Evolutionary conservation across 2,113 vertebrate genomes (phyloP).

Genomic region (Nycticryphes semicollaris): DNA sequence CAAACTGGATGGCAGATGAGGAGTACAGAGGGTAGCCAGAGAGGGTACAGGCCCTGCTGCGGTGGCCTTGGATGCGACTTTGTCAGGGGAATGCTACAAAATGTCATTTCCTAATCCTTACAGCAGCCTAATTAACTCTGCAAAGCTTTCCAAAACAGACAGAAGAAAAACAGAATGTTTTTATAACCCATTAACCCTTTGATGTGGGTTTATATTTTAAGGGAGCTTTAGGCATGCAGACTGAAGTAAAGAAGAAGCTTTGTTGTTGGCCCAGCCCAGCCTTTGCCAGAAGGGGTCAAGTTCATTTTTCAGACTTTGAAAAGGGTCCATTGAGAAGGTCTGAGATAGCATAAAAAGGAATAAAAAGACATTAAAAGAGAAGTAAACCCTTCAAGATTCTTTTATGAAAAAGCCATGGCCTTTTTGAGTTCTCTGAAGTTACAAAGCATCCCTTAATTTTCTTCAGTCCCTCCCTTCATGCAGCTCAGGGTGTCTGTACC

Average conservation of each 20-base stretch:
- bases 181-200: background rate
- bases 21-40: background rate
- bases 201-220: background rate
- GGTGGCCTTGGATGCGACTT: accelerated
- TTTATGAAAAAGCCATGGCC: background rate
- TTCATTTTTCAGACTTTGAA: constrained; percentile 10
- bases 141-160: background rate
- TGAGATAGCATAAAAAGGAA: background rate
- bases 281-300: background rate
- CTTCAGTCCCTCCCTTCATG: background rate
- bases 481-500: background rate
- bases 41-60: background rate
- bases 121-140: background rate
- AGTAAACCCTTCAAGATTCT: background rate
- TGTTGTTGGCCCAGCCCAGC: background rate
- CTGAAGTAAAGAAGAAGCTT: background rate
- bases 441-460: background rate
- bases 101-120: background rate
- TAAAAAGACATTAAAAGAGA: background rate
- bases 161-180: background rate
- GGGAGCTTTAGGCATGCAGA: background rate
- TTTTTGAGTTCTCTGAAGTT: constrained; percentile 10
- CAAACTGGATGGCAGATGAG: background rate
- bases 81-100: background rate
- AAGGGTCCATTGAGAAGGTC: background rate